Percentiles rank a stretch among this genome's conserved stretches.
Conservation (phyloP, 2,113 vertebrate species). For the Petrocephalus microphthalmus region DNA sequence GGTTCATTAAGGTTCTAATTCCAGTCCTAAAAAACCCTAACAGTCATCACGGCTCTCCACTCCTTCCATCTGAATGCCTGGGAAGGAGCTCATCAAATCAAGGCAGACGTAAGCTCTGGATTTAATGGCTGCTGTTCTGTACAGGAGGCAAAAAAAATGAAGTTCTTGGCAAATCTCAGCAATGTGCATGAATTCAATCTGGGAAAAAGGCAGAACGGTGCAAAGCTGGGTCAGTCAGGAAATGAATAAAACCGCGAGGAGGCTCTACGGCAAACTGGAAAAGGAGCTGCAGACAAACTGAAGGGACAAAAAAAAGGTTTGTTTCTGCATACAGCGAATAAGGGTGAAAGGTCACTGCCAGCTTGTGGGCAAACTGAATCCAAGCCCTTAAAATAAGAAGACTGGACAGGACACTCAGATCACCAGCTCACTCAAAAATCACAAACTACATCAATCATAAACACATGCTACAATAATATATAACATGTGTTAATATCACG, state of each 20-base stretch:
- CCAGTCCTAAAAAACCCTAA: neutral
- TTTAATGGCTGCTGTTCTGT: neutral
- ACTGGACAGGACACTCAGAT: neutral
- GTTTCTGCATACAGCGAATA: neutral
- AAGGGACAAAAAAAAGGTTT: neutral
- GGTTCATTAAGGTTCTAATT: neutral
- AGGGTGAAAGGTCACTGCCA: neutral
- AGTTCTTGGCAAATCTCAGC: neutral
- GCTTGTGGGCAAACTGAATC: neutral
- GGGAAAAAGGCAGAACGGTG: neutral
- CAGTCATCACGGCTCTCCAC: neutral
- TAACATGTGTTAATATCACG: neutral
- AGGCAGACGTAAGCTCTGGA: neutral
- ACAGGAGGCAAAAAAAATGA: neutral
- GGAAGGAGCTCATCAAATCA: neutral
- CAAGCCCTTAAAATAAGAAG: neutral
- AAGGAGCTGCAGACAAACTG: neutral
- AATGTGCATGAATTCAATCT: neutral
- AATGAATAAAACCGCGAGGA: neutral
- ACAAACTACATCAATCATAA: neutral
- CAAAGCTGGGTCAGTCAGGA: neutral
- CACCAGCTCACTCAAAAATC: neutral
- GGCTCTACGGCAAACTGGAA: neutral
- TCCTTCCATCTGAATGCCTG: neutral
- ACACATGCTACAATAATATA: neutral